Evolutionary conservation across 2,888 invertebrate genomes (phyloP).

Genomic region (Parnassius mnemosyne): DNA sequence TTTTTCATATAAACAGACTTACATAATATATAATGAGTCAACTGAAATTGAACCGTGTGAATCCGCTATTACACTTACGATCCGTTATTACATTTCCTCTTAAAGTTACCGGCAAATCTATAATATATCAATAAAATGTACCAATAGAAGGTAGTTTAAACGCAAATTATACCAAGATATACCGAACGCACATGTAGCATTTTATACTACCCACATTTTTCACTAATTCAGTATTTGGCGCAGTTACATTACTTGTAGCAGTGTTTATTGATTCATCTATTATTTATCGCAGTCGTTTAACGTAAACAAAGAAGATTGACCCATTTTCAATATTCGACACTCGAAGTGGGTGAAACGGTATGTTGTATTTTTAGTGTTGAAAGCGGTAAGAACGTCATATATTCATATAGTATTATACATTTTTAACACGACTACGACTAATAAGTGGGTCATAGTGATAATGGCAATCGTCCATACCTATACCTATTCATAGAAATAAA

Average conservation of each 20-base stretch:
- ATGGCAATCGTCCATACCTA: background rate
- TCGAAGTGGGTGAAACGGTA: slow-evolving; percentile 26
- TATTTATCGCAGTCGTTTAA: slow-evolving; percentile 1
- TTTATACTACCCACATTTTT: background rate
- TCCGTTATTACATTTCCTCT: no score
- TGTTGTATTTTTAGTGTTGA: slow-evolving; percentile 15
- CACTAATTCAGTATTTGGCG: background rate
- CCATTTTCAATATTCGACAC: slow-evolving; percentile 32
- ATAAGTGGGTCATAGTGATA: slow-evolving; percentile 2
- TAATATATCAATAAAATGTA: background rate
- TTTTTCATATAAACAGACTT: no score
- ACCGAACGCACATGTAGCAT: no score
- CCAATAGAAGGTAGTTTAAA: background rate
- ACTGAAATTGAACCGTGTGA: no score
- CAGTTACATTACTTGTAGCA: background rate
- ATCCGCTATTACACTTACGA: no score
- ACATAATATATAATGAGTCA: no score
- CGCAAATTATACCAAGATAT: background rate
- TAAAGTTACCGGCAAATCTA: no score
- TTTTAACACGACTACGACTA: background rate
- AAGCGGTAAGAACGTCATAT: slow-evolving; percentile 21
- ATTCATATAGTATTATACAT: slow-evolving; percentile 8
- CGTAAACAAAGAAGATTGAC: slow-evolving; percentile 23
- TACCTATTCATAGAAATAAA: no score
- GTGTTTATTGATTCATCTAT: background rate